phyloP scores from a whole-genome alignment of 2,113 vertebrate genomes.

The Sisor rabdophorus region DNA sequence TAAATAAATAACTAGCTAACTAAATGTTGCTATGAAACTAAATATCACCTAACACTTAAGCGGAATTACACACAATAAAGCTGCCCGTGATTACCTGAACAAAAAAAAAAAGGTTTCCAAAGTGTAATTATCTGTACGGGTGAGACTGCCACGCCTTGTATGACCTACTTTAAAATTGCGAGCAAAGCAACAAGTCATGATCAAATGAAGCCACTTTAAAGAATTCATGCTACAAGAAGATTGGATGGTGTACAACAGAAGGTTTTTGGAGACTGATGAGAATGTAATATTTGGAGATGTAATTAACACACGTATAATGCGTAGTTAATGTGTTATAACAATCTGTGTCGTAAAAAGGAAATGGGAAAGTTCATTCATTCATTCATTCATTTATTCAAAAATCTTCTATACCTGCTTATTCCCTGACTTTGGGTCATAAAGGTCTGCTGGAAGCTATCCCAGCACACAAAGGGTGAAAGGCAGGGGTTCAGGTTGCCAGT shows the following conservation, averaged over 20 bases:
- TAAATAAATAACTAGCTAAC: no score
- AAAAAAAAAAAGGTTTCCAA: no score
- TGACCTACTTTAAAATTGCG: not conserved
- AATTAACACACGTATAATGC: not conserved
- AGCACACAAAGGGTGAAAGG: no score
- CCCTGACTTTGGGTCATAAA: no score
- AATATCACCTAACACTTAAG: not conserved
- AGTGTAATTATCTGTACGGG: not conserved
- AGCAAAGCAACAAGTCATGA: slow-evolving; percentile 12
- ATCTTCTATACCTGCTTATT: no score
- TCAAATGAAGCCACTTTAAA: not conserved
- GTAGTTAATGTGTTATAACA: not conserved
- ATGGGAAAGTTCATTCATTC: no score
- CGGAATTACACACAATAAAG: not conserved
- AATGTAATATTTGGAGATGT: no score
- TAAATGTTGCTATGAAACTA: not conserved
- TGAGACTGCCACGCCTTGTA: not conserved
- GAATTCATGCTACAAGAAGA: not conserved
- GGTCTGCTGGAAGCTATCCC: no score
- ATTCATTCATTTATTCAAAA: no score
- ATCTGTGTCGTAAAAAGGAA: not conserved
- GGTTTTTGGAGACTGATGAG: not conserved
- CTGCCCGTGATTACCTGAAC: not conserved
- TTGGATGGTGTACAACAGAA: not conserved
- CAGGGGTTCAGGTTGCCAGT: no score